These are phyloP conservation scores for Engystomops pustulosus DNA, from an alignment of 2,113 vertebrate species.

Conservation along the genomic window DNA sequence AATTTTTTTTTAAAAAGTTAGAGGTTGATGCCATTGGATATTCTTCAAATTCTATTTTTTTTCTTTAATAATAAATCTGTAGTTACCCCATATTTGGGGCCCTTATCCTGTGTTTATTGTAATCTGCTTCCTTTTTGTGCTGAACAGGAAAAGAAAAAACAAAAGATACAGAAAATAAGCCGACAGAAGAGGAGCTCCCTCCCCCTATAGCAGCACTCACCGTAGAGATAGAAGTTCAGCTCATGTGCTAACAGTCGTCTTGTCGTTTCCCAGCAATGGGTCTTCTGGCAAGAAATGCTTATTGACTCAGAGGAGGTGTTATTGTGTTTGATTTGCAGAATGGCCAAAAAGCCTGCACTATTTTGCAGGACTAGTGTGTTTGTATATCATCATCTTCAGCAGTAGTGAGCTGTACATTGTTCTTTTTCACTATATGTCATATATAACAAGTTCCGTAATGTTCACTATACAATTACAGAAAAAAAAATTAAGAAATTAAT, in stretches of 20 bases:
- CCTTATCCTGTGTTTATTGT: background rate
- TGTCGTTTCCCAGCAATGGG: too few species aligned
- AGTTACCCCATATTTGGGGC: background rate
- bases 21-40: too few species aligned
- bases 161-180: background rate
- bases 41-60: too few species aligned
- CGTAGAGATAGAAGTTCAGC: conserved; percentile 76
- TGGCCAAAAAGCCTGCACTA: background rate
- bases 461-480: too few species aligned
- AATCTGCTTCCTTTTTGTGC: background rate
- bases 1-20: too few species aligned
- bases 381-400: too few species aligned
- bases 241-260: conserved; percentile 71
- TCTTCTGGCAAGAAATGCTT: background rate
- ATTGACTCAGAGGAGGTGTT: background rate
- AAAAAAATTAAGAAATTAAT: too few species aligned
- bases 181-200: background rate
- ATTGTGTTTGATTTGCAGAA: background rate
- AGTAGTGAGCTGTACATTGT: too few species aligned
- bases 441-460: too few species aligned
- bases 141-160: conserved; percentile 68
- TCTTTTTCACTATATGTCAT: too few species aligned
- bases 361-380: too few species aligned
- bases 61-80: too few species aligned
- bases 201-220: conserved; percentile 66